Percentiles rank a stretch among this genome's conserved stretches.
These are phyloP conservation scores for Chromobotia macracanthus DNA, from an alignment of 2,797 vertebrate species.

Conservation along the genomic window DNA sequence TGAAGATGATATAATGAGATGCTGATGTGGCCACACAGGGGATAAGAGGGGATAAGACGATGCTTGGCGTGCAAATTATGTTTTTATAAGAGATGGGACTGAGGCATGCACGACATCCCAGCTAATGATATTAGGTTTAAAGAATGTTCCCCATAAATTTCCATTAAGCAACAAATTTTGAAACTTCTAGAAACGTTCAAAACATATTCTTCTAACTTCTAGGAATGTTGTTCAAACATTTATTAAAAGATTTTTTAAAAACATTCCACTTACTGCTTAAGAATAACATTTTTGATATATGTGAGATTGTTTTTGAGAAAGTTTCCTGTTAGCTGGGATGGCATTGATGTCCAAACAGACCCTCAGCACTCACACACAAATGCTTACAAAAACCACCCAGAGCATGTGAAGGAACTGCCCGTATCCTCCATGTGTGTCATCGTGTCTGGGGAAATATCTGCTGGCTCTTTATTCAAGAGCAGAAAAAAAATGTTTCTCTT, in stretches of 20 bases:
- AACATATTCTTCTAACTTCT: no score
- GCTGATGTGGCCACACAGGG: slow-evolving; percentile 38
- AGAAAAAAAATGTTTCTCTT: no score
- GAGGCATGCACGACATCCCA: slow-evolving; percentile 10
- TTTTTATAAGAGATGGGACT: slow-evolving; percentile 13
- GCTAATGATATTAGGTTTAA: no score
- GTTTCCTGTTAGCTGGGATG: no score
- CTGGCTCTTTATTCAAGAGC: slow-evolving; percentile 48
- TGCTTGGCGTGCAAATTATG: slow-evolving; percentile 30
- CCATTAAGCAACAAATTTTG: no score
- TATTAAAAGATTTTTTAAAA: no score
- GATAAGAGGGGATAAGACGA: background rate
- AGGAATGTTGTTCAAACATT: no score
- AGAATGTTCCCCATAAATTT: no score
- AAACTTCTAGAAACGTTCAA: no score
- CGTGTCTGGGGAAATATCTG: slow-evolving; percentile 42
- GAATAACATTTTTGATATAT: no score
- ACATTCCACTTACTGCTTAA: no score
- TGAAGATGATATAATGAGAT: slow-evolving; percentile 21
- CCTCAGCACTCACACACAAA: slow-evolving; percentile 12
- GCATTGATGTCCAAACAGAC: slow-evolving; percentile 3
- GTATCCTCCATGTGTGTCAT: slow-evolving; percentile 46
- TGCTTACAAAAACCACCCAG: slow-evolving; percentile 10
- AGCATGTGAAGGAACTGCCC: slow-evolving; percentile 19
- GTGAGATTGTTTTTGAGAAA: no score